These are phyloP conservation scores for Tokudaia tokunoshimensis DNA, from an alignment of 2,797 vertebrate genomes.

Conservation along the genomic window DNA sequence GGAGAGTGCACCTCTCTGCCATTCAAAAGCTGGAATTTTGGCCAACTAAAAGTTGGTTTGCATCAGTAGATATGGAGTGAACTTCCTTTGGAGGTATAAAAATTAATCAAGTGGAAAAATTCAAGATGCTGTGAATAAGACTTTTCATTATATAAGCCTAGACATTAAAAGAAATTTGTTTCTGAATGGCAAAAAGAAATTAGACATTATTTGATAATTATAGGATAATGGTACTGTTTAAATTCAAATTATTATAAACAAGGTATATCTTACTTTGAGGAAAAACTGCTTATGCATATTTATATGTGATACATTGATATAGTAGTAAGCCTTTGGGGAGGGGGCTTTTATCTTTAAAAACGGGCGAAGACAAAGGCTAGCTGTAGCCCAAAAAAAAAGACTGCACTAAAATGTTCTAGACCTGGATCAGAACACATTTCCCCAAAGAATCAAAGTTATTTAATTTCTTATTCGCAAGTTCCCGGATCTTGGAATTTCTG, in stretches of 20 bases:
- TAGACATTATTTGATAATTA: constrained; percentile 13
- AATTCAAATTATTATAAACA: constrained; percentile 23
- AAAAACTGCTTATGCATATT: background rate
- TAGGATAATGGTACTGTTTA: background rate
- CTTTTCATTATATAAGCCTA: constrained; percentile 46
- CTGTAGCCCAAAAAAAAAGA: background rate
- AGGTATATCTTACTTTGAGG: constrained; percentile 16
- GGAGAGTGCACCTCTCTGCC: background rate
- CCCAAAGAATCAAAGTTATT: background rate
- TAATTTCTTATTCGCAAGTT: constrained; percentile 48
- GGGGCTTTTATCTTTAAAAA: constrained; percentile 37
- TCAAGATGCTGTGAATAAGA: background rate
- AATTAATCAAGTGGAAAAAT: constrained; percentile 57
- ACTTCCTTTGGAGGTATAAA: constrained; percentile 36
- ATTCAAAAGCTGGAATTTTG: background rate
- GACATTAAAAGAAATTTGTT: constrained; percentile 16
- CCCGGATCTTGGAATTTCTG: constrained; percentile 28
- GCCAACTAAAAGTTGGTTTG: background rate
- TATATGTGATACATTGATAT: background rate
- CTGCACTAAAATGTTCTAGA: background rate
- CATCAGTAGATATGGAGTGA: background rate
- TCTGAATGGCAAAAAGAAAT: background rate
- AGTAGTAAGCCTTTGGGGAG: background rate
- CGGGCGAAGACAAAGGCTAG: background rate
- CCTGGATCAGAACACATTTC: background rate